These are phyloP conservation scores for Torymus tubicola DNA, from an alignment of 2,888 invertebrate genomes.

Conservation along the genomic window DNA sequence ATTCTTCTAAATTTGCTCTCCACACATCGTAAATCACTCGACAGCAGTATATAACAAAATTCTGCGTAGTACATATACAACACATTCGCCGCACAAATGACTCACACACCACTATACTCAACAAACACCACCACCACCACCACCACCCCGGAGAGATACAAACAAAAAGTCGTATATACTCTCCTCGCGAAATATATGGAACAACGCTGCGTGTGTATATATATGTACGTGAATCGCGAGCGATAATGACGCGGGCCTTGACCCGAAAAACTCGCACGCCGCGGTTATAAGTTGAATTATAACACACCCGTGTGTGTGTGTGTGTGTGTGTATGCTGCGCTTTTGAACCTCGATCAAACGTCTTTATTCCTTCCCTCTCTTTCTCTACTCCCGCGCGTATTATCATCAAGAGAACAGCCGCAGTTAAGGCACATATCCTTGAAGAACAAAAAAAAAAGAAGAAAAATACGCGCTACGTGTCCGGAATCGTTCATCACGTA, in stretches of 20 bases:
- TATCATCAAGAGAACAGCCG: constrained; percentile 6
- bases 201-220: neutral
- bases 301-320: neutral
- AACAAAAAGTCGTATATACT: neutral
- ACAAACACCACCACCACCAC: no score
- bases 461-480: neutral
- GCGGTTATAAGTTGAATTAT: constrained; percentile 38
- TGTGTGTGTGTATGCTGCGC: no score
- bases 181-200: constrained; percentile 44
- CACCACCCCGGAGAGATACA: no score
- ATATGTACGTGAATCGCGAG: neutral
- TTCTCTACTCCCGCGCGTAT: neutral
- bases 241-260: constrained; percentile 64
- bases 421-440: neutral
- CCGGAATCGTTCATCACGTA: constrained; percentile 23
- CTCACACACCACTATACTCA: no score
- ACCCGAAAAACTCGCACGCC: constrained; percentile 62
- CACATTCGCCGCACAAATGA: no score
- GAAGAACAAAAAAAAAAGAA: constrained; percentile 2
- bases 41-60: no score
- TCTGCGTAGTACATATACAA: no score
- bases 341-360: constrained; percentile 51
- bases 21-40: no score
- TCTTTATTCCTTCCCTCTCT: constrained; percentile 13
- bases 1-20: no score